phyloP scores from a whole-genome alignment of 2,888 invertebrate species.

The Tanytarsus gracilentus region DNA sequence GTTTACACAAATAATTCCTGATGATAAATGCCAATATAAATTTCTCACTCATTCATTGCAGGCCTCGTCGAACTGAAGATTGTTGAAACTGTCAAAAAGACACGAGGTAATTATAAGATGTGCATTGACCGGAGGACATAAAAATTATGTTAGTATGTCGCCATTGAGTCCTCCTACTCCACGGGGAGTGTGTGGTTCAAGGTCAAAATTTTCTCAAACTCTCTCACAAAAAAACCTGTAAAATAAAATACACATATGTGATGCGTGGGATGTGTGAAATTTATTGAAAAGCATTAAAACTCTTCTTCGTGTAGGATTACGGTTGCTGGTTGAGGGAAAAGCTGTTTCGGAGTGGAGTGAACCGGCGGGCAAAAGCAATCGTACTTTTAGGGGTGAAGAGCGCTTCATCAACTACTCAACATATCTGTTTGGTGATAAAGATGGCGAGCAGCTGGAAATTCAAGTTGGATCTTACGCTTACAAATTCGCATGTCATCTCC shows the following conservation, averaged over 20 bases:
- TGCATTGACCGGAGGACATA: no score
- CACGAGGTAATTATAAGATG: constrained; percentile 13
- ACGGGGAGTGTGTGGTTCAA: no score
- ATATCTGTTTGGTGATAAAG: constrained; percentile 9
- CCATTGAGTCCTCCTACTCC: no score
- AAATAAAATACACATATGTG: background rate
- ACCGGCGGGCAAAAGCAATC: background rate
- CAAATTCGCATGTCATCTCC: constrained; percentile 45
- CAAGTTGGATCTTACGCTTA: constrained; percentile 43
- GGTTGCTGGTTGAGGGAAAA: constrained; percentile 45
- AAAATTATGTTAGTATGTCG: no score
- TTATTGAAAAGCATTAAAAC: background rate
- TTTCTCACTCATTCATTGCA: no score
- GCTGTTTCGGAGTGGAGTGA: constrained; percentile 35
- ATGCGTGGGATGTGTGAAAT: background rate
- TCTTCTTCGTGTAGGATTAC: constrained; percentile 31
- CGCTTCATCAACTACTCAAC: background rate
- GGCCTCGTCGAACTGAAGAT: constrained; percentile 1
- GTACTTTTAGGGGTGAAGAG: constrained; percentile 12
- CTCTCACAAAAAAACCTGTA: background rate
- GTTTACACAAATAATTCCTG: no score
- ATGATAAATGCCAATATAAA: no score
- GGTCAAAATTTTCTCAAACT: no score
- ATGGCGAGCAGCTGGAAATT: constrained; percentile 2
- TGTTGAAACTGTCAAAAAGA: constrained; percentile 11